Evolutionary conservation across 2,113 vertebrate genomes (phyloP).

Genomic region (Speoplatyrhinus poulsoni): DNA sequence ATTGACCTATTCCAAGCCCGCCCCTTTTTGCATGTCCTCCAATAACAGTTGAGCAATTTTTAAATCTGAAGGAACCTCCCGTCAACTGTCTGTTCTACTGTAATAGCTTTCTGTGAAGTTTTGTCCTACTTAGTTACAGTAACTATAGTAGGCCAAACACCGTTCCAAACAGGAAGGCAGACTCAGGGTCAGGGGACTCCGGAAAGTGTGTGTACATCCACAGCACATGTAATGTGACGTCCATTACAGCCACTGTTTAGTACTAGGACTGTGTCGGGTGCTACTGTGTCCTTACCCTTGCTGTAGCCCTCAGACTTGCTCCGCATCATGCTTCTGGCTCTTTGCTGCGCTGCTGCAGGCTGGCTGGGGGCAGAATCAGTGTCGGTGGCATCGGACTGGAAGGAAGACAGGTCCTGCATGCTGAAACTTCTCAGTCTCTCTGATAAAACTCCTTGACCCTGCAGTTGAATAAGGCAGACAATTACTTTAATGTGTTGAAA

Average conservation of each 20-base stretch:
- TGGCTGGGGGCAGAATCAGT: conserved; percentile 66
- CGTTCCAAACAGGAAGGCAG: conserved; percentile 63
- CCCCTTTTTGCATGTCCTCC: too few species aligned
- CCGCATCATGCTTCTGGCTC: conserved; percentile 83
- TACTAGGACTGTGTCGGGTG: neutral
- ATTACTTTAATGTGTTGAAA: too few species aligned
- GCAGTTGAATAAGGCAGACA: conserved; percentile 2
- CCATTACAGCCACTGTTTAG: neutral
- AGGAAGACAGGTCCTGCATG: conserved; percentile 95
- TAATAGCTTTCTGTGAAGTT: too few species aligned
- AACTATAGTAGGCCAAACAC: neutral
- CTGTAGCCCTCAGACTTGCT: conserved; percentile 91
- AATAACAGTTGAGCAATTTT: too few species aligned
- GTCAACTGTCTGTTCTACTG: too few species aligned
- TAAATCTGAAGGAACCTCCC: too few species aligned
- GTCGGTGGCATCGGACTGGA: conserved; percentile 80
- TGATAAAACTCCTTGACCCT: conserved; percentile 96
- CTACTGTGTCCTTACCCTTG: conserved; percentile 70
- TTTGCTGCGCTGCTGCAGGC: conserved; percentile 79
- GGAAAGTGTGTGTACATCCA: conserved; percentile 50
- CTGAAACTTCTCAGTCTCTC: conserved; percentile 97
- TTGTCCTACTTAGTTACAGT: too few species aligned
- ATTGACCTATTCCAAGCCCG: too few species aligned
- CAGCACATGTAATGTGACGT: conserved; percentile 14
- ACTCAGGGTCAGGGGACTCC: conserved; percentile 34